Percentiles rank a stretch among this genome's conserved stretches.
phyloP scores from a whole-genome alignment of 2,797 vertebrate species.

The Tragopan temminckii region DNA sequence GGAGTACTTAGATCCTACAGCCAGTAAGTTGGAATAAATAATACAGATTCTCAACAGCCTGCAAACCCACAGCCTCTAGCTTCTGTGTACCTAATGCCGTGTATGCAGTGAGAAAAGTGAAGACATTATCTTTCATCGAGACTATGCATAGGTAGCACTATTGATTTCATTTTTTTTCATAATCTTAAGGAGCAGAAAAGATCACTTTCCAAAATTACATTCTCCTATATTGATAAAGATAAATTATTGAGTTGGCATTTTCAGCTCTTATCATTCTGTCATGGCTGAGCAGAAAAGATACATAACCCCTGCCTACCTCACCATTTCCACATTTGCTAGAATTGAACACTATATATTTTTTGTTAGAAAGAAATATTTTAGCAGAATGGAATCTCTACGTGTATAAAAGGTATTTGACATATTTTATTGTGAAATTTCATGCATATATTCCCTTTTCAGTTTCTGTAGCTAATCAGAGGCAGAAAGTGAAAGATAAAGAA shows the following conservation, averaged over 20 bases:
- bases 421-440: slow-evolving; percentile 12
- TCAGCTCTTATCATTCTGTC: not conserved
- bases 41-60: not conserved
- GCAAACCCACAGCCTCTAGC: not conserved
- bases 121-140: not conserved
- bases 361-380: not conserved
- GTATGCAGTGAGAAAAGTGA: not conserved
- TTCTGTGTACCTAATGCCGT: not conserved
- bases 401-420: not conserved
- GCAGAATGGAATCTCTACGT: not conserved
- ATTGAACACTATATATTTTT: not conserved
- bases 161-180: not conserved
- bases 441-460: not conserved
- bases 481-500: slow-evolving; percentile 52
- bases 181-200: not conserved
- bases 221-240: not conserved
- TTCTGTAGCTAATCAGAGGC: slow-evolving; percentile 27
- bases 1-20: not conserved
- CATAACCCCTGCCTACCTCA: not conserved
- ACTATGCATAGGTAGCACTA: not conserved
- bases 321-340: not conserved
- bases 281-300: not conserved
- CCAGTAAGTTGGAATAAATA: not conserved
- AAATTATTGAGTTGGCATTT: not conserved
- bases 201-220: not conserved